Evolutionary conservation across 2,888 invertebrate species (phyloP), one percentile per base, ranked within the genome.

Genomic region (Phoenoteleia sp.): DNA sequence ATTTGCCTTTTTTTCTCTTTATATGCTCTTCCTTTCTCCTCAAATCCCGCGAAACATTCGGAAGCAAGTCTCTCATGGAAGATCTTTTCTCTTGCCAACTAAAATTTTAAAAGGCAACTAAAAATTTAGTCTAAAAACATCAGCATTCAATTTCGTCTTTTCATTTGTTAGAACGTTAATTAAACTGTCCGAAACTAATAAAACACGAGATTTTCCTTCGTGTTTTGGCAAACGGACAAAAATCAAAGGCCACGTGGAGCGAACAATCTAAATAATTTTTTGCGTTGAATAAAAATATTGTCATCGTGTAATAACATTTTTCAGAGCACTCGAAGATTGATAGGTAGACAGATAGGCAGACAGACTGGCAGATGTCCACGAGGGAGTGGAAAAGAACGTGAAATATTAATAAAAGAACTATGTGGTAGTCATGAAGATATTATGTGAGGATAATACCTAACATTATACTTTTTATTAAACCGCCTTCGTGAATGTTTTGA

Each of bases 341-440:
- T 72, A 66, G 77, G 72, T 60, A 66, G 72, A 74, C 72, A 54
- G 72, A 66, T 66, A 82, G 71, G 67, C 39, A 47, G 77, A 66
- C 83, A 60, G 67, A 27, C 60, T 17, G 79, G 74, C 79, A 74
- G 77, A 72, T 79, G 79, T 79, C 39, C 79, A 69, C 60, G 62
- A 60, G 83, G 79, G 83, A 67, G 74, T 69, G 79, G 64, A 79
- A 60, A 74, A 62, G 49, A 39, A 77, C 33, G 62, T 85, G 62
- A 72, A 85, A 85, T 85, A 85, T 85, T 85, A 62, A 85, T 81
- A 79, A 81, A 79, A 66, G 81, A 64, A 81, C 81, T 85, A 66
- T 77, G 66, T 49, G 74, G 67, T 60, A 75, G 77, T 56, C 72
- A 74, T 77, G 76, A 76, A 72, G 81, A 74, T 81, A 84, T 84